Percentiles rank a stretch among this genome's conserved stretches.
phyloP scores from a whole-genome alignment of 2,888 invertebrate genomes.

The Mylabris sibirica region DNA sequence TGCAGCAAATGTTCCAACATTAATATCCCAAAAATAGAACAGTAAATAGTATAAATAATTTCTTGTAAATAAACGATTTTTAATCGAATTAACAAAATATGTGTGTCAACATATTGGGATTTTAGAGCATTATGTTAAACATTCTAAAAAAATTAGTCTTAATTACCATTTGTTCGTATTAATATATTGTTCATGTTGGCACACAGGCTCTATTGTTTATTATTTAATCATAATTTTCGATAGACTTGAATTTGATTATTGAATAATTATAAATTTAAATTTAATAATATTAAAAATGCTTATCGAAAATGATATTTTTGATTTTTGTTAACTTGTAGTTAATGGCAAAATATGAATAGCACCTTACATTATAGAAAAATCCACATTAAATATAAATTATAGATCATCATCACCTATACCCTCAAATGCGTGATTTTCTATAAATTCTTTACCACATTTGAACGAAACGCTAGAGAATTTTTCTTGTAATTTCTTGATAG shows the following conservation, averaged over 20 bases:
- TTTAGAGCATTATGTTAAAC: not conserved
- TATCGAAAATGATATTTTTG: slow-evolving; percentile 9
- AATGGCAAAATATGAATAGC: slow-evolving; percentile 30
- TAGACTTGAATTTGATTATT: too few species aligned
- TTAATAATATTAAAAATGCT: not conserved
- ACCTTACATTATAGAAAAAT: slow-evolving; percentile 38
- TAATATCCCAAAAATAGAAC: not conserved
- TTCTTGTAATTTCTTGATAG: slow-evolving; percentile 77
- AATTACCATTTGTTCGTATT: not conserved
- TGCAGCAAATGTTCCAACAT: too few species aligned
- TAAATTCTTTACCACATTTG: slow-evolving; percentile 74
- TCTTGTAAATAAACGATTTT: slow-evolving; percentile 15
- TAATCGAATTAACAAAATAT: slow-evolving; percentile 13
- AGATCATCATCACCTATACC: slow-evolving; percentile 95
- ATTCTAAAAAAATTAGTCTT: too few species aligned
- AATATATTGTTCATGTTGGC: slow-evolving; percentile 6
- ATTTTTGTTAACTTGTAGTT: not conserved
- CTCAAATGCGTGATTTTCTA: slow-evolving; percentile 93
- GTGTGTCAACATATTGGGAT: not conserved
- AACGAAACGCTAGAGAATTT: slow-evolving; percentile 77
- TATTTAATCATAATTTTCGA: too few species aligned
- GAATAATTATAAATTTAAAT: too few species aligned
- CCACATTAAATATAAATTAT: slow-evolving; percentile 56
- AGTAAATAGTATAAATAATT: not conserved
- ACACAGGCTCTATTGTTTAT: not conserved